These are phyloP conservation scores for Chauna torquata DNA, from an alignment of 2,113 vertebrate genomes.

Conservation along the genomic window DNA sequence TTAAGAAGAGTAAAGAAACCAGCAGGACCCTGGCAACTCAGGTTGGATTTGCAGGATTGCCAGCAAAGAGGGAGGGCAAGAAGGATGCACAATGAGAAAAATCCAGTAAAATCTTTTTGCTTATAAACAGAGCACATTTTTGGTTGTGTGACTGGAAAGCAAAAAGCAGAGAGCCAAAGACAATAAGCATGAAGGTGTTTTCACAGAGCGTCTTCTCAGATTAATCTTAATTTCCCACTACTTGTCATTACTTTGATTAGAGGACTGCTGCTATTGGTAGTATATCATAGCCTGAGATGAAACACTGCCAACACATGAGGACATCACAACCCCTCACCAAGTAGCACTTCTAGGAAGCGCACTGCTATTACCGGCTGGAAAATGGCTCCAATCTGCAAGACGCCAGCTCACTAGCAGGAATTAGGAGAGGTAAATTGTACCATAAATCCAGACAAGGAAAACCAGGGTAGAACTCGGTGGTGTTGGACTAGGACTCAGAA, in stretches of 20 bases:
- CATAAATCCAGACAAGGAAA: background rate
- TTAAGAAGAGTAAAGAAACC: background rate
- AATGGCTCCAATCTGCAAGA: background rate
- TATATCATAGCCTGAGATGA: background rate
- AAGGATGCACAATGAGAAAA: background rate
- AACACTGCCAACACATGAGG: fast-evolving
- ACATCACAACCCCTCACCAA: background rate
- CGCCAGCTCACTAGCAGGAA: background rate
- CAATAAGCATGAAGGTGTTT: background rate
- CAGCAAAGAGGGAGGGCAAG: background rate
- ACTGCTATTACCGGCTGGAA: background rate
- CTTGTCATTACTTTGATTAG: background rate
- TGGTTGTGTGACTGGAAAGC: background rate
- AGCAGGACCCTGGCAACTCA: background rate
- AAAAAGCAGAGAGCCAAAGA: background rate
- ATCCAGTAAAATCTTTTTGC: background rate
- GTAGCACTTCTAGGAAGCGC: background rate
- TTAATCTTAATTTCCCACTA: background rate
- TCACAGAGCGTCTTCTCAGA: background rate
- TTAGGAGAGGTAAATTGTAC: background rate
- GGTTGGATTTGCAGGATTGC: background rate
- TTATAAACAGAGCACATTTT: background rate
- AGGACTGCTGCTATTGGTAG: background rate
- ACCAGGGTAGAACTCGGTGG: background rate
- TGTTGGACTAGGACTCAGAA: background rate